These are phyloP conservation scores for Drosophila demipolita DNA, from an alignment of 2,888 invertebrate species.

Conservation along the genomic window DNA sequence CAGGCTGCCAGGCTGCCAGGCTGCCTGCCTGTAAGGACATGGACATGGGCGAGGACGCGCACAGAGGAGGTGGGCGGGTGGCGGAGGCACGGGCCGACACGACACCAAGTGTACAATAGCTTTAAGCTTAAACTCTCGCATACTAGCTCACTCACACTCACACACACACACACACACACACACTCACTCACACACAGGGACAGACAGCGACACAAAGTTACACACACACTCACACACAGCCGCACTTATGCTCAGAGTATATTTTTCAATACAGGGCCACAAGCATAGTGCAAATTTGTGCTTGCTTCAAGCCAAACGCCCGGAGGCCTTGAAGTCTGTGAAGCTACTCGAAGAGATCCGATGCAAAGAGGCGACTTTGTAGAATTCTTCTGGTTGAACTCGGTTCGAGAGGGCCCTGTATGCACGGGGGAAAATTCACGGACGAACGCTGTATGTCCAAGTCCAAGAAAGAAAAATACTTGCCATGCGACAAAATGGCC, in stretches of 20 bases:
- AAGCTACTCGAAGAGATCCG: not conserved
- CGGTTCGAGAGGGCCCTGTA: slow-evolving; percentile 45
- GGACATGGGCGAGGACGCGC: slow-evolving; percentile 35
- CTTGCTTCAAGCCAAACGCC: slow-evolving; percentile 18
- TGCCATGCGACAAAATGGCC: slow-evolving; percentile 78
- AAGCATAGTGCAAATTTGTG: slow-evolving; percentile 34
- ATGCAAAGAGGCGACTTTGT: not conserved
- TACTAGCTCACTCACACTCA: slow-evolving; percentile 57
- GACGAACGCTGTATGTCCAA: slow-evolving; percentile 79
- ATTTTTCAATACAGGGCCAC: slow-evolving; percentile 71
- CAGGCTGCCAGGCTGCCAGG: slow-evolving; percentile 57
- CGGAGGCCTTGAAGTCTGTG: slow-evolving; percentile 11
- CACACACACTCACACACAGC: slow-evolving; percentile 32
- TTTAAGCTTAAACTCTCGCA: slow-evolving; percentile 82
- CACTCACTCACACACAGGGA: slow-evolving; percentile 23
- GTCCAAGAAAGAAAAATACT: slow-evolving; percentile 80
- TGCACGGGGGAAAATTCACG: slow-evolving; percentile 67
- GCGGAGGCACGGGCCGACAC: slow-evolving; percentile 58
- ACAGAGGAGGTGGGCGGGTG: slow-evolving; percentile 29
- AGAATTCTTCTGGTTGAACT: slow-evolving; percentile 40
- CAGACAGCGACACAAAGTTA: slow-evolving; percentile 47
- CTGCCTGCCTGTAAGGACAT: slow-evolving; percentile 59
- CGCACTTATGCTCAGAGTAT: slow-evolving; percentile 43
- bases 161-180: slow-evolving; percentile 27
- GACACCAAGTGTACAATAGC: slow-evolving; percentile 81